Evolutionary conservation across 2,888 invertebrate species (phyloP).

Genomic region (Cerceris rybyensis): DNA sequence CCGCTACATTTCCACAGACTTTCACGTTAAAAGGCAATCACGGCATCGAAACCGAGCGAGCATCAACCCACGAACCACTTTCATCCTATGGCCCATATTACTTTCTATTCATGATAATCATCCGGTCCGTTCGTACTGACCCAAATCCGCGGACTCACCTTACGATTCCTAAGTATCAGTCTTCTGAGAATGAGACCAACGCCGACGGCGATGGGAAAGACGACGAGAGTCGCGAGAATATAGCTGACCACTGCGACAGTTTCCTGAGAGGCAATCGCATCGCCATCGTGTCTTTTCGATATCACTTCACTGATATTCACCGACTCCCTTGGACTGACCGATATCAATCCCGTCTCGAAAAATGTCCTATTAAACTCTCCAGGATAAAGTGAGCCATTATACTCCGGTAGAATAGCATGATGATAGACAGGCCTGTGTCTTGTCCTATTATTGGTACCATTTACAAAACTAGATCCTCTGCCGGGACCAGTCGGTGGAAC

Average conservation of each 20-base stretch:
- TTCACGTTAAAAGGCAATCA: constrained; percentile 13
- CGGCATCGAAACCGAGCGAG: constrained; percentile 18
- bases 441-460: constrained; percentile 60
- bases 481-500: constrained; percentile 39
- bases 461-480: constrained; percentile 39
- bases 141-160: constrained; percentile 70
- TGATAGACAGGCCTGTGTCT: constrained; percentile 70
- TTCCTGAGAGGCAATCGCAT: constrained; percentile 77
- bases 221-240: constrained; percentile 81
- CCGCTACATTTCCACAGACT: too few relatives aligned
- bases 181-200: constrained; percentile 80
- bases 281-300: constrained; percentile 78
- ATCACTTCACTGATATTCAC: constrained; percentile 79
- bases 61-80: constrained; percentile 43
- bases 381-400: constrained; percentile 67
- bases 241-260: constrained; percentile 81
- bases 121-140: not conserved
- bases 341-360: constrained; percentile 71
- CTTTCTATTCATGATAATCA: constrained; percentile 49
- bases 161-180: constrained; percentile 81
- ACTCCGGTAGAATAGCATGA: constrained; percentile 70
- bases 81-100: constrained; percentile 47
- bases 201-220: constrained; percentile 81
- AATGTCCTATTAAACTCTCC: constrained; percentile 69
- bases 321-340: constrained; percentile 71